Conservation (phyloP, 2,888 invertebrate genomes). For the Meteorus cinctellus region DNA sequence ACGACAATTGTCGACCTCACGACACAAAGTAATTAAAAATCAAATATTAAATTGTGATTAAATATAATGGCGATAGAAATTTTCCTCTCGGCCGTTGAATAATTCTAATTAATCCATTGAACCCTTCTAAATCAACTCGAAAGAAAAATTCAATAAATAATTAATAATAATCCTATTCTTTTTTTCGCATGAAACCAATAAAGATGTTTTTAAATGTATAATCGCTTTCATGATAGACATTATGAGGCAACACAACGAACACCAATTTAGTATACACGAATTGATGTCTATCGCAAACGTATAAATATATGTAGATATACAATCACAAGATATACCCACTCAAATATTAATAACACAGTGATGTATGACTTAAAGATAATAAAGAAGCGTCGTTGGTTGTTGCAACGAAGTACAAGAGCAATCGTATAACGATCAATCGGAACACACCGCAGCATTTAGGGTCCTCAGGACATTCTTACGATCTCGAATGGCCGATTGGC, state of each 20-base stretch:
- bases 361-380: slow-evolving; percentile 19
- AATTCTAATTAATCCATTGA: too few species aligned
- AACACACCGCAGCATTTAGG: slow-evolving; percentile 19
- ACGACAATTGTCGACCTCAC: too few species aligned
- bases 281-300: neutral
- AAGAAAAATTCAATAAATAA: neutral
- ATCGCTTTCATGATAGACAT: neutral
- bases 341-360: slow-evolving; percentile 10
- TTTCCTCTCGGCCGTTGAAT: too few species aligned
- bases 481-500: slow-evolving; percentile 58
- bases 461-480: slow-evolving; percentile 49
- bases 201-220: neutral
- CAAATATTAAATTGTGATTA: too few species aligned
- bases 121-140: neutral
- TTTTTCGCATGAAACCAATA: neutral
- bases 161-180: too few species aligned
- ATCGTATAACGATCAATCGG: slow-evolving; percentile 21
- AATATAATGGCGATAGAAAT: too few species aligned
- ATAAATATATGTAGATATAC: neutral
- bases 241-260: neutral
- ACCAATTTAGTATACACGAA: neutral
- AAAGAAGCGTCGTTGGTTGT: neutral
- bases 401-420: slow-evolving; percentile 16
- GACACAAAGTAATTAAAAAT: too few species aligned
- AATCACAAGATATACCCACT: neutral